Conservation (phyloP, 2,113 vertebrate genomes). For the Pituophis catenifer region DNA sequence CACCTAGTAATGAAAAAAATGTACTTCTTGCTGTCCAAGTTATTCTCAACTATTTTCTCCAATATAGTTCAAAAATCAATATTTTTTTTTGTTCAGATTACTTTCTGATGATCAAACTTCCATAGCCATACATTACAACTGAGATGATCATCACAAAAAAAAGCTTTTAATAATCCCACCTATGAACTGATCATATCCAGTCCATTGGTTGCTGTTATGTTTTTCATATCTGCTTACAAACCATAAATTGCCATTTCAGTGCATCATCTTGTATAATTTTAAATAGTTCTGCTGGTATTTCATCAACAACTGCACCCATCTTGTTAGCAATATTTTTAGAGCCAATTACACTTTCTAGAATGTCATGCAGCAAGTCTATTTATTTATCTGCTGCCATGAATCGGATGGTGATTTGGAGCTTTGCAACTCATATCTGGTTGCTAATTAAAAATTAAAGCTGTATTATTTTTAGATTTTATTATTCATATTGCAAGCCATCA, state of each 20-base stretch:
- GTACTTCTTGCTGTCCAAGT: neutral
- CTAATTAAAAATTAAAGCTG: neutral
- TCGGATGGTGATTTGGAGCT: neutral
- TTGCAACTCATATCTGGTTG: neutral
- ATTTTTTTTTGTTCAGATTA: neutral
- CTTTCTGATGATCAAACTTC: neutral
- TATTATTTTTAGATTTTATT: neutral
- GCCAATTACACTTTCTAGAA: neutral
- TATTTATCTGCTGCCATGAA: neutral
- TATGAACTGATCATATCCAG: neutral
- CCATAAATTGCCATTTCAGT: neutral
- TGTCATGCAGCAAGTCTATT: neutral
- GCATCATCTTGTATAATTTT: neutral
- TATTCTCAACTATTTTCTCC: neutral
- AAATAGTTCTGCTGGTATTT: neutral
- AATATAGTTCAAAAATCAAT: neutral
- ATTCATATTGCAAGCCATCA: neutral
- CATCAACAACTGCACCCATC: neutral
- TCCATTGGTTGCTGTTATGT: neutral
- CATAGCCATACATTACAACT: neutral
- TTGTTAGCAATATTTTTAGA: neutral
- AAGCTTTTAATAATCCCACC: neutral
- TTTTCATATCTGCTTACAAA: neutral
- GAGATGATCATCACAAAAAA: neutral
- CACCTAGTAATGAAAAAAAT: neutral